Evolutionary conservation across 2,888 invertebrate species (phyloP).

Genomic region (Glomeris marginata): DNA sequence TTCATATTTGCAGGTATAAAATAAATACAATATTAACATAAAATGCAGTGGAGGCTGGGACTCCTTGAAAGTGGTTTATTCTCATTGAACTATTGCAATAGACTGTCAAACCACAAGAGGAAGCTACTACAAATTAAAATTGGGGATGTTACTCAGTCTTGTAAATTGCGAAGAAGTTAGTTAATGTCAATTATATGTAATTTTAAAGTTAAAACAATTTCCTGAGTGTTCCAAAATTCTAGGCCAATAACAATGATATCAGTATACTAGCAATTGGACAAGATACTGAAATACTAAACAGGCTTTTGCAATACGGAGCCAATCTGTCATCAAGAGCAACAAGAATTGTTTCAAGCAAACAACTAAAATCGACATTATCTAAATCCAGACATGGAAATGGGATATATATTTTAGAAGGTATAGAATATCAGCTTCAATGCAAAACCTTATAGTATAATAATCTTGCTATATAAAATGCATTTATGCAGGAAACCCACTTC

Average conservation of each 20-base stretch:
- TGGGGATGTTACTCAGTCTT: too few relatives aligned
- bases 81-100: too few relatives aligned
- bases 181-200: not conserved
- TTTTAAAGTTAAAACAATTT: not conserved
- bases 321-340: slow-evolving; percentile 1
- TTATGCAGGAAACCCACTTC: slow-evolving; percentile 3
- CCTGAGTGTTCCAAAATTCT: not conserved
- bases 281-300: not conserved
- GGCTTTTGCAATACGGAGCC: not conserved
- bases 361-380: slow-evolving; percentile 1
- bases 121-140: not conserved
- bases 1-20: slow-evolving; percentile 9
- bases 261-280: slow-evolving; percentile 4
- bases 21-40: not conserved
- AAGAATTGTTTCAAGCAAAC: not conserved
- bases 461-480: not conserved
- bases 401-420: too few relatives aligned
- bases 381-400: not conserved
- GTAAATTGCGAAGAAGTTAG: not conserved
- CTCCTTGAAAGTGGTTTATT: too few relatives aligned
- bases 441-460: too few relatives aligned
- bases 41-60: slow-evolving; percentile 5
- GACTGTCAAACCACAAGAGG: not conserved
- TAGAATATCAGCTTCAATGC: too few relatives aligned
- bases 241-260: not conserved